These are phyloP conservation scores for Hestina assimilis DNA, from an alignment of 1,140 invertebrate species.

Conservation along the genomic window DNA sequence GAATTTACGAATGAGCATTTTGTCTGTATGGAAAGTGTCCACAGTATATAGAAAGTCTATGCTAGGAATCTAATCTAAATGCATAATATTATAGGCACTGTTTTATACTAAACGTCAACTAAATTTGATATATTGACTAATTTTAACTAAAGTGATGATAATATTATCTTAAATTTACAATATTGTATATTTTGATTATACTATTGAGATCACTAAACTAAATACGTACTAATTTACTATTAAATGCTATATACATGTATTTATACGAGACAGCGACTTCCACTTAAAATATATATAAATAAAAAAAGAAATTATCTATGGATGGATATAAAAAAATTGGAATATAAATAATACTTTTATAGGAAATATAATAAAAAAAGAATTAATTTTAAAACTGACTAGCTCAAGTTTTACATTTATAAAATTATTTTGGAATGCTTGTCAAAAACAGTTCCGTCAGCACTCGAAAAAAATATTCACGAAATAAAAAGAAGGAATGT, in stretches of 20 bases:
- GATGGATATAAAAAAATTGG: no score
- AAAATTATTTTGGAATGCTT: not conserved
- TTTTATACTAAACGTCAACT: not conserved
- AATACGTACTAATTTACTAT: conserved; percentile 12
- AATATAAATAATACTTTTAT: not conserved
- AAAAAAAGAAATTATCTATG: conserved; percentile 1
- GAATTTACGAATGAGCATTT: no score
- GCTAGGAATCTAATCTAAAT: not conserved
- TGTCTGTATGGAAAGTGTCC: no score
- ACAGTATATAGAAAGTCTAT: no score
- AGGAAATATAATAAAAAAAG: not conserved
- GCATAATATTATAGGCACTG: not conserved
- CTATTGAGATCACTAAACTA: conserved; percentile 23
- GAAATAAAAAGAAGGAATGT: conserved; percentile 3
- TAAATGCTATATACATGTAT: conserved; percentile 20
- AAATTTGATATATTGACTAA: not conserved
- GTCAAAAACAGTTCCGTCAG: not conserved
- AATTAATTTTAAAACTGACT: no score
- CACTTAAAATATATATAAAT: not conserved
- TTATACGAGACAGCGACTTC: not conserved
- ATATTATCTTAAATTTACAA: not conserved
- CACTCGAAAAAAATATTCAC: not conserved
- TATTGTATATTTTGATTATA: not conserved
- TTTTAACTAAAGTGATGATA: no score
- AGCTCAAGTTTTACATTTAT: no score